Evolutionary conservation across 2,888 invertebrate species (phyloP).

Genomic region (Heliconius ethilla): DNA sequence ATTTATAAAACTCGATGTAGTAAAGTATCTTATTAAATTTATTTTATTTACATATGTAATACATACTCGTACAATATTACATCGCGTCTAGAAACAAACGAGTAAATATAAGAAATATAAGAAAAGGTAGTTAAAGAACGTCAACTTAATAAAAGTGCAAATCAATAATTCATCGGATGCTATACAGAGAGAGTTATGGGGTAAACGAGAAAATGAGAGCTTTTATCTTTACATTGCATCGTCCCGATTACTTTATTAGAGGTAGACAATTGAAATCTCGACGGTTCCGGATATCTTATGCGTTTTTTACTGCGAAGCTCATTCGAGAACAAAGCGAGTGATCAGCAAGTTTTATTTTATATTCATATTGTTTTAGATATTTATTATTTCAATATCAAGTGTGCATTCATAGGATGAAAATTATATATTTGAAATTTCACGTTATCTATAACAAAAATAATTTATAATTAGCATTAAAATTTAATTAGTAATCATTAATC

Average conservation of each 20-base stretch:
- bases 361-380: slow-evolving; percentile 16
- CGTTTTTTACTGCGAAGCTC: slow-evolving; percentile 12
- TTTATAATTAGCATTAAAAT: background rate
- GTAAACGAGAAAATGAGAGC: slow-evolving; percentile 28
- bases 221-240: slow-evolving; percentile 26
- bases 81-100: background rate
- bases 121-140: slow-evolving; percentile 18
- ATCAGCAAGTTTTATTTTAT: slow-evolving; percentile 19
- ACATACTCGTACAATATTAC: background rate
- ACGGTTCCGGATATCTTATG: slow-evolving; percentile 26
- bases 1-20: background rate
- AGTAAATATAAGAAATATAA: slow-evolving; percentile 4
- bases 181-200: slow-evolving; percentile 12
- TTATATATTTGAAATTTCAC: background rate
- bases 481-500: background rate
- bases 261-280: slow-evolving; percentile 32
- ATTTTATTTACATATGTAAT: background rate
- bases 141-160: slow-evolving; percentile 17
- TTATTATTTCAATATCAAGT: slow-evolving; percentile 16
- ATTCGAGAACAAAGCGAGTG: slow-evolving; percentile 17
- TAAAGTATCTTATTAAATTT: background rate
- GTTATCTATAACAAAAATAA: background rate
- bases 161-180: slow-evolving; percentile 27
- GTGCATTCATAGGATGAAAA: background rate
- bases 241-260: slow-evolving; percentile 30